phyloP scores from a whole-genome alignment of 2,113 vertebrate genomes.

The Brachypodius melanocephalos region DNA sequence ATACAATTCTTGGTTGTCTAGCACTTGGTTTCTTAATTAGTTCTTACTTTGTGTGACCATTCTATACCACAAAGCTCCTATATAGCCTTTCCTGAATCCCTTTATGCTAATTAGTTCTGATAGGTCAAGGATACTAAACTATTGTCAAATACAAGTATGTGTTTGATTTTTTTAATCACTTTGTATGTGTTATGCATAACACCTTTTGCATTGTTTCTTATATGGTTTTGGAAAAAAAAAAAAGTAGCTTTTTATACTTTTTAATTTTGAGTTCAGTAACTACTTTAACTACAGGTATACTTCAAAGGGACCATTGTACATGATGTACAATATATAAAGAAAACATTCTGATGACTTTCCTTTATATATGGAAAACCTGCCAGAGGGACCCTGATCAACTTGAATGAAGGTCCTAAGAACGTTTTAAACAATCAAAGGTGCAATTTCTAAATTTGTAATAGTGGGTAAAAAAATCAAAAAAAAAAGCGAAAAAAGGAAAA shows the following conservation, averaged over 20 bases:
- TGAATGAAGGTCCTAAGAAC: conserved; percentile 66
- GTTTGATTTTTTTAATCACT: conserved; percentile 79
- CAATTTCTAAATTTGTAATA: conserved; percentile 85
- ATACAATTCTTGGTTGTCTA: conserved; percentile 71
- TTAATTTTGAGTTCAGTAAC: conserved; percentile 81
- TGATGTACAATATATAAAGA: conserved; percentile 66
- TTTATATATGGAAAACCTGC: conserved; percentile 72
- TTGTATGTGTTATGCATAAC: conserved; percentile 76
- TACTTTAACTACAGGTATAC: conserved; percentile 86
- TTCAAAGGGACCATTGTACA: conserved; percentile 81
- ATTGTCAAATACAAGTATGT: conserved; percentile 68
- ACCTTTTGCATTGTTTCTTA: conserved; percentile 82
- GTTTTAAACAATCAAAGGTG: conserved; percentile 77
- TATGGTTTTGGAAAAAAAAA: conserved; percentile 78
- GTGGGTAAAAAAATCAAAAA: conserved; percentile 68
- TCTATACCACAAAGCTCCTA: conserved; percentile 76
- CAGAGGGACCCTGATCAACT: conserved; percentile 58
- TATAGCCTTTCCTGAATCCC: conserved; percentile 69
- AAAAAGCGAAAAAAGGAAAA: background rate
- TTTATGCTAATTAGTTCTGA: conserved; percentile 67
- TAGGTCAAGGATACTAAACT: conserved; percentile 70
- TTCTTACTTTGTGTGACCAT: conserved; percentile 69
- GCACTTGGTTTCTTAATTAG: conserved; percentile 75
- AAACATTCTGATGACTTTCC: conserved; percentile 62
- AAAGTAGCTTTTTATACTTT: conserved; percentile 84